These are phyloP conservation scores for Apotomis betuletana DNA, from an alignment of 2,888 invertebrate genomes.

Conservation along the genomic window DNA sequence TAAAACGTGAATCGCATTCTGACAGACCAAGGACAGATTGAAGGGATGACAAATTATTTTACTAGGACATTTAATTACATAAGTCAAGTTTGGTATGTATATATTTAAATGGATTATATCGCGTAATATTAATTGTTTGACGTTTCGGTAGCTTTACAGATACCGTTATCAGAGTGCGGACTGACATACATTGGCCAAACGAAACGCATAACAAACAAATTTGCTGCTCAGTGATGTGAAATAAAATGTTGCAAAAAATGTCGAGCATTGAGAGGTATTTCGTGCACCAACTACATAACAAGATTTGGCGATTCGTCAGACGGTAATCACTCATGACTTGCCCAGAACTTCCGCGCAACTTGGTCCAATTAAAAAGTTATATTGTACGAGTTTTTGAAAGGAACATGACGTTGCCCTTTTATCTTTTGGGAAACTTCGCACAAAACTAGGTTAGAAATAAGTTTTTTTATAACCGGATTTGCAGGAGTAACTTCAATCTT, in stretches of 20 bases:
- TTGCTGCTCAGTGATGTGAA: no score
- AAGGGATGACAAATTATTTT: no score
- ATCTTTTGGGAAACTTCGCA: slow-evolving; percentile 1
- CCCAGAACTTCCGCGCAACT: slow-evolving; percentile 18
- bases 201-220: no score
- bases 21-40: no score
- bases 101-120: no score
- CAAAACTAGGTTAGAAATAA: neutral
- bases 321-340: slow-evolving; percentile 22
- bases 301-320: slow-evolving; percentile 6
- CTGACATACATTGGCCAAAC: no score
- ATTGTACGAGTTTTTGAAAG: slow-evolving; percentile 17
- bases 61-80: no score
- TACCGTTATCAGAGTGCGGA: no score
- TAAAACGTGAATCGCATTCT: no score
- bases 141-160: no score
- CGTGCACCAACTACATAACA: slow-evolving; percentile 8
- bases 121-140: no score
- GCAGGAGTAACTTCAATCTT: neutral
- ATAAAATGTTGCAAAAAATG: neutral
- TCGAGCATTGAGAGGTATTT: neutral
- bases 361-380: slow-evolving; percentile 26
- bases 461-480: neutral
- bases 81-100: no score
- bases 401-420: slow-evolving; percentile 19